Percentiles rank a stretch among this genome's conserved stretches.
These are phyloP conservation scores for Anhinga anhinga DNA, from an alignment of 2,113 vertebrate species.

Conservation along the genomic window DNA sequence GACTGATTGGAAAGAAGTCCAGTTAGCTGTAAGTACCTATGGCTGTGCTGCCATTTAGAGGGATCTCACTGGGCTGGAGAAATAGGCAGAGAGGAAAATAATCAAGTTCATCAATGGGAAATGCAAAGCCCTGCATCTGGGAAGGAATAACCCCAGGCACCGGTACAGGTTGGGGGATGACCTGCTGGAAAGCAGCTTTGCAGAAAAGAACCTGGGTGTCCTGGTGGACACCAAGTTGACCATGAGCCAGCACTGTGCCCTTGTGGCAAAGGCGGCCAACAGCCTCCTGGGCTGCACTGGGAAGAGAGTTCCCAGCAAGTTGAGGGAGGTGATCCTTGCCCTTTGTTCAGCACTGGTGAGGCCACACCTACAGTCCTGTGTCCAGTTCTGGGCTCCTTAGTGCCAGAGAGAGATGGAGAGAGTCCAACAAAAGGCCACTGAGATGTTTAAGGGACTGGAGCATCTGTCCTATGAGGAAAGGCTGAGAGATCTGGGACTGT, in stretches of 20 bases:
- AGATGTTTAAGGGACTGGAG: neutral
- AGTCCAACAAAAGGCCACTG: neutral
- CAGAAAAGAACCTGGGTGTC: neutral
- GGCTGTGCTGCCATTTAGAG: neutral
- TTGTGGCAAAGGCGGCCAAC: rapidly evolving
- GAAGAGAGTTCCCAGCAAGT: neutral
- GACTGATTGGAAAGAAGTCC: neutral
- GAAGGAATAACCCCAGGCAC: neutral
- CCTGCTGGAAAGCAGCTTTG: neutral
- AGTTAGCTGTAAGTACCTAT: neutral
- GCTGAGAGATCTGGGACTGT: neutral
- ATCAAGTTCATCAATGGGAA: neutral
- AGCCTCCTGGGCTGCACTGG: rapidly evolving
- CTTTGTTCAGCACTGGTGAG: neutral
- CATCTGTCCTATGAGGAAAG: neutral
- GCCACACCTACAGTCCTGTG: neutral
- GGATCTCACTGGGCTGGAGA: neutral
- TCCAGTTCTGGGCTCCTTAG: neutral
- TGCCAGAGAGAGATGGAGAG: neutral
- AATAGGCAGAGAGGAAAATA: neutral
- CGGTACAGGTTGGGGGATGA: rapidly evolving
- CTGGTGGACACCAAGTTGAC: no score
- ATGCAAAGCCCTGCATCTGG: neutral
- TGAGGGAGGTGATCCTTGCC: neutral
- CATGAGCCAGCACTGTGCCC: rapidly evolving